Conservation (phyloP, 2,888 invertebrate genomes). For the Heliconius erato region DNA sequence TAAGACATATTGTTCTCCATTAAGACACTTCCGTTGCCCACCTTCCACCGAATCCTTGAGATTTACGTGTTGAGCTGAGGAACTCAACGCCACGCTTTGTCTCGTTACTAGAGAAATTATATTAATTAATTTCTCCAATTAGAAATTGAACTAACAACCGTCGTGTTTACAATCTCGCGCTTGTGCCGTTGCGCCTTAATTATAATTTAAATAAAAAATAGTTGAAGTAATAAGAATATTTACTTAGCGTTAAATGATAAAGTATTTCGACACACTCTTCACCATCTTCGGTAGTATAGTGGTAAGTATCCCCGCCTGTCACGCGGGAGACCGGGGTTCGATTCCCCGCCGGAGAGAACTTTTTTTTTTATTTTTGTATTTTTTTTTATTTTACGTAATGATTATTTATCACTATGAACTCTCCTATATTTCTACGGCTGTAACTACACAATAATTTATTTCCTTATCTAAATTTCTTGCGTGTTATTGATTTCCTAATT, state of each 20-base stretch:
- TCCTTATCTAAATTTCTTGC: no score
- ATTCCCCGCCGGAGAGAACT: constrained; percentile 81
- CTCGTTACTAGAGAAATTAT: neutral
- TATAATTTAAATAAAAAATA: no score
- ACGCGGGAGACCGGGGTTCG: constrained; percentile 87
- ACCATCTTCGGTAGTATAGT: constrained; percentile 20
- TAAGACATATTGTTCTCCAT: neutral
- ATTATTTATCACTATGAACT: no score
- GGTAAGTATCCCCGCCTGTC: constrained; percentile 86
- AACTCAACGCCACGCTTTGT: neutral
- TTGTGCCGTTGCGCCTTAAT: neutral
- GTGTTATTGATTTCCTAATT: no score
- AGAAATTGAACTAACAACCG: neutral
- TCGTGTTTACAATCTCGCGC: neutral
- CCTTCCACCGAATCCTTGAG: neutral
- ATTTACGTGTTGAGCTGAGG: neutral
- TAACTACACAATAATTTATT: no score
- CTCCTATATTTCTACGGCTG: no score
- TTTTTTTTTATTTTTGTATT: neutral
- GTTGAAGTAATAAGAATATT: neutral
- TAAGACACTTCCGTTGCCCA: neutral
- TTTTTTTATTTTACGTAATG: neutral
- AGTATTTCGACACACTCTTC: fast-evolving
- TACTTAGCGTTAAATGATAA: neutral
- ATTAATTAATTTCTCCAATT: neutral